phyloP scores from a whole-genome alignment of 2,113 vertebrate genomes.

The Martes martes region DNA sequence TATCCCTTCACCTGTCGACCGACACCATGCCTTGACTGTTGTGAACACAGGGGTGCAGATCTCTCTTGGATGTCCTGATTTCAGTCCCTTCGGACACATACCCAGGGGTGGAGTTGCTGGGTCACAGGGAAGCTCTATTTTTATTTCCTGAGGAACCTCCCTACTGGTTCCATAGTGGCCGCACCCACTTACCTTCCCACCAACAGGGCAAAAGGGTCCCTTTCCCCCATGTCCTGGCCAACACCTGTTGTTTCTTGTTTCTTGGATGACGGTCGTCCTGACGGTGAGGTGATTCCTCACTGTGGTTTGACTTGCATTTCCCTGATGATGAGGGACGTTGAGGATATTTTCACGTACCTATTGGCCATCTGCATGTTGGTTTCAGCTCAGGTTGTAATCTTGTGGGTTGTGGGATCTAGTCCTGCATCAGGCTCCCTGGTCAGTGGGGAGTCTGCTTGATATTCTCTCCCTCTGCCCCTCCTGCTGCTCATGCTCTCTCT shows the following conservation, averaged over 20 bases:
- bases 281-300: accelerated
- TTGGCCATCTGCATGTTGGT: not conserved
- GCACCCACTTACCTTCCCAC: accelerated
- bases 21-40: accelerated
- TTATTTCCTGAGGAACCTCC: not conserved
- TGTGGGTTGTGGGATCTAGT: not conserved
- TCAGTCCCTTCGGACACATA: not conserved
- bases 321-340: not conserved
- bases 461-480: not conserved
- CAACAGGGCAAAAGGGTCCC: accelerated
- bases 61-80: not conserved
- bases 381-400: not conserved
- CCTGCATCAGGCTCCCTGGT: not conserved
- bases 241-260: not conserved
- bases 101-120: not conserved
- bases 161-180: not conserved
- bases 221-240: not conserved
- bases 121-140: not conserved
- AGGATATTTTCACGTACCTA: not conserved
- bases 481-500: not conserved
- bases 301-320: not conserved
- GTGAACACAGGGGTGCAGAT: accelerated
- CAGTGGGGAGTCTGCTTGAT: not conserved
- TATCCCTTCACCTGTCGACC: accelerated
- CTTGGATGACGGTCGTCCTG: accelerated